Conservation (phyloP, 2,888 invertebrate genomes). For the Mesoligia furuncula region DNA sequence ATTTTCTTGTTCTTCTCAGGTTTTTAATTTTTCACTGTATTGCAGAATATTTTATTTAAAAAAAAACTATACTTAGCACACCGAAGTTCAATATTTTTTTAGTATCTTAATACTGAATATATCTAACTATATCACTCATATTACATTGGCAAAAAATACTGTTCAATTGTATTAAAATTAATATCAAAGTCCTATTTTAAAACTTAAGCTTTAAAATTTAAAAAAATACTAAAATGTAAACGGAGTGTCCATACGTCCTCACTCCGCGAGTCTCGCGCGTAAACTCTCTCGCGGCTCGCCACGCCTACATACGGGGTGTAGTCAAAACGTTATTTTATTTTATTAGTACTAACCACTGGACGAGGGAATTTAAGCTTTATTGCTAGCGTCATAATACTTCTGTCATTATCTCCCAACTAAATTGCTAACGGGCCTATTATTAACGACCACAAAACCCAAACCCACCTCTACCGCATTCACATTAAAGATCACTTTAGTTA, state of each 20-base stretch:
- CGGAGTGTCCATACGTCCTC: slow-evolving; percentile 72
- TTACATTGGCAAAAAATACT: slow-evolving; percentile 29
- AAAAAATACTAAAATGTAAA: slow-evolving; percentile 36
- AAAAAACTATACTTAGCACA: not conserved
- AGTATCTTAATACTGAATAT: slow-evolving; percentile 8
- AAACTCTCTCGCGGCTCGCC: slow-evolving; percentile 83
- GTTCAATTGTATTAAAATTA: not conserved
- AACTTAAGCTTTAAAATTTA: slow-evolving; percentile 22
- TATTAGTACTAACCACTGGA: slow-evolving; percentile 77
- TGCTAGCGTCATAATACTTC: slow-evolving; percentile 77
- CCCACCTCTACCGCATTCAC: not conserved
- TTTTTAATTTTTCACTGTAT: not conserved
- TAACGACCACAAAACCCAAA: slow-evolving; percentile 6
- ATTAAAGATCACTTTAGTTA: slow-evolving; percentile 38
- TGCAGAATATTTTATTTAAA: not conserved
- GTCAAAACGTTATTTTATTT: slow-evolving; percentile 85
- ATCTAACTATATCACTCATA: slow-evolving; percentile 18
- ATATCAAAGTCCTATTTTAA: slow-evolving; percentile 4
- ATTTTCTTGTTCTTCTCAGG: not conserved
- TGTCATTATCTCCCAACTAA: slow-evolving; percentile 72
- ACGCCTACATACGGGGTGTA: slow-evolving; percentile 89
- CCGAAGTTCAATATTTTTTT: not conserved
- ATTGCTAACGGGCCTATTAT: slow-evolving; percentile 60
- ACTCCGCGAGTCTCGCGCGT: slow-evolving; percentile 74
- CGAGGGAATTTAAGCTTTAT: slow-evolving; percentile 86